phyloP scores from a whole-genome alignment of 2,797 vertebrate species.

The Microtus agrestis region DNA sequence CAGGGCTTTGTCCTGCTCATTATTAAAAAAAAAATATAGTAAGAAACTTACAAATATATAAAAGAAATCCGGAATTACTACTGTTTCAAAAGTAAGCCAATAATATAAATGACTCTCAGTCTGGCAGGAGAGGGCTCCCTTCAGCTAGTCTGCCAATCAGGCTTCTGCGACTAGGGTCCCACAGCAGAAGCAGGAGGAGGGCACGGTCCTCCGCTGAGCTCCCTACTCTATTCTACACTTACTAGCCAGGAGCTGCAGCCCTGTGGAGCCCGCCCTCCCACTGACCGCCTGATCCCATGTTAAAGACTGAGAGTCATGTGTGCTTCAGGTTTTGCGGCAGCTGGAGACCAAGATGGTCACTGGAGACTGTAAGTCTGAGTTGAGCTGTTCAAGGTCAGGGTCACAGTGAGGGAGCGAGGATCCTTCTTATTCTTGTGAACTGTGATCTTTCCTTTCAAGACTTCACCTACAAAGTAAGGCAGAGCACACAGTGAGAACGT shows the following conservation, averaged over 20 bases:
- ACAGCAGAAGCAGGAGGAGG: neutral
- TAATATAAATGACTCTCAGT: conserved; percentile 25
- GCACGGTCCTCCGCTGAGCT: neutral
- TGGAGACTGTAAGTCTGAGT: conserved; percentile 94
- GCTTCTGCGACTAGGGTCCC: neutral
- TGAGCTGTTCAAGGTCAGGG: conserved; percentile 88
- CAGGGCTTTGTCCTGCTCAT: neutral
- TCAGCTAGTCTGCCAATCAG: neutral
- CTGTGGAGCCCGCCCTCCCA: neutral
- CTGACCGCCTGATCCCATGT: neutral
- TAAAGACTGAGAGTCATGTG: neutral
- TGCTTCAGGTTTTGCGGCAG: conserved; percentile 54
- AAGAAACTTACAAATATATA: conserved; percentile 58
- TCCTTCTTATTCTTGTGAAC: conserved; percentile 96
- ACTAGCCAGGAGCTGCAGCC: neutral
- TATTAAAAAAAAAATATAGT: conserved; percentile 69
- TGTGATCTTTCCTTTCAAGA: conserved; percentile 91
- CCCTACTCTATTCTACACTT: neutral
- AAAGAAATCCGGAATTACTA: neutral
- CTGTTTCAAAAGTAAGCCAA: conserved; percentile 48
- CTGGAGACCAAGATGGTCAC: conserved; percentile 81
- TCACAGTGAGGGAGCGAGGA: conserved; percentile 94
- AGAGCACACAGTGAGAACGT: conserved; percentile 51
- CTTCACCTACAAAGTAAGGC: conserved; percentile 89
- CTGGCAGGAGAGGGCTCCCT: neutral